These are phyloP conservation scores for Pituophis catenifer DNA, from an alignment of 2,113 vertebrate species.

Conservation along the genomic window DNA sequence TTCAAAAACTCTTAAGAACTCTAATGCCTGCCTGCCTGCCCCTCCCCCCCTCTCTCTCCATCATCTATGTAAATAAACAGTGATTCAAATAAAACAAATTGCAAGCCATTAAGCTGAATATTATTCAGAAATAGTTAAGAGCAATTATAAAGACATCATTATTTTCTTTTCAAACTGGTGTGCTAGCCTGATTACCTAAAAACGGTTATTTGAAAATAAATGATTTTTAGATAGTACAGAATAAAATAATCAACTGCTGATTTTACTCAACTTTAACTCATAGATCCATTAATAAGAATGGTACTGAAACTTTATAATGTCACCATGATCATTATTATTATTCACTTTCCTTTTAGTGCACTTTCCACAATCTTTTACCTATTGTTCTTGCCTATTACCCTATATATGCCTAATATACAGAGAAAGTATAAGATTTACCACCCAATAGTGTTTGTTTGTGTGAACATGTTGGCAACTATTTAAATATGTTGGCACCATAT, in stretches of 20 bases:
- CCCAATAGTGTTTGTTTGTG: neutral
- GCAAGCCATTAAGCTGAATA: too few species aligned
- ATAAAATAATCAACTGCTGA: neutral
- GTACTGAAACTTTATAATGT: neutral
- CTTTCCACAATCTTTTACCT: neutral
- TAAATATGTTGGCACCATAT: neutral
- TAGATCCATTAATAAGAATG: neutral
- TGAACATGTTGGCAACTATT: neutral
- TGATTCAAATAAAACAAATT: too few species aligned
- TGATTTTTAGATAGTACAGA: neutral
- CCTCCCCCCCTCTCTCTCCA: fast-evolving
- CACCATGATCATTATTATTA: neutral
- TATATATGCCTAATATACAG: neutral
- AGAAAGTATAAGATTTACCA: neutral
- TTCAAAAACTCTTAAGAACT: too few species aligned
- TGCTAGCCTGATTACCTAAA: neutral
- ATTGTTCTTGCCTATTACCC: neutral
- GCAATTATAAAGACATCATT: too few species aligned
- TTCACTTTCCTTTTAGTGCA: neutral
- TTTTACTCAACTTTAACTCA: neutral
- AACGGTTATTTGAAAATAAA: neutral
- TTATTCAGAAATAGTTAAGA: too few species aligned
- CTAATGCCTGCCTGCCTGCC: too few species aligned
- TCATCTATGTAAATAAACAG: too few species aligned
- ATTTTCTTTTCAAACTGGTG: too few species aligned